phyloP scores from a whole-genome alignment of 2,113 vertebrate genomes.

The Polypterus bichir region DNA sequence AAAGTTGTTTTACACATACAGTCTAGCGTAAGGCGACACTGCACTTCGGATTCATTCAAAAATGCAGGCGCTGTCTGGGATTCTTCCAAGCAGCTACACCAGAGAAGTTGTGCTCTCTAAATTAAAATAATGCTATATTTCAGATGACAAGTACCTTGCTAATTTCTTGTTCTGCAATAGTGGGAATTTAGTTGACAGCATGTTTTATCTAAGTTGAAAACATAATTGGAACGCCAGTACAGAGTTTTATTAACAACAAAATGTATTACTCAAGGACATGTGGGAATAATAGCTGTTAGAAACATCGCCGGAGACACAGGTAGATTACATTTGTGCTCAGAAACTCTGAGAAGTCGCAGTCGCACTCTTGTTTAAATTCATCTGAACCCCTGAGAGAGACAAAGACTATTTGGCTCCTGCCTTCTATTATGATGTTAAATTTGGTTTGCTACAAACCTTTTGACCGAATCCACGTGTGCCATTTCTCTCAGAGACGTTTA shows the following conservation, averaged over 20 bases:
- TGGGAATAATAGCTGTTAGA: slow-evolving; percentile 22
- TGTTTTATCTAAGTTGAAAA: slow-evolving; percentile 26
- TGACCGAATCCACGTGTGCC: no score
- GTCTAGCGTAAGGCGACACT: no score
- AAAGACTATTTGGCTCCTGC: slow-evolving; percentile 23
- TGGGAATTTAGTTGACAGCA: slow-evolving; percentile 19
- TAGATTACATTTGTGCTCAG: slow-evolving; percentile 26
- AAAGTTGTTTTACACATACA: no score
- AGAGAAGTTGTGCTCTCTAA: slow-evolving; percentile 5
- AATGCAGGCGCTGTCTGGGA: no score
- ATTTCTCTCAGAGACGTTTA: no score
- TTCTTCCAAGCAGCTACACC: no score
- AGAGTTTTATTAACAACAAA: slow-evolving; percentile 23
- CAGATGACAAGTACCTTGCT: slow-evolving; percentile 12
- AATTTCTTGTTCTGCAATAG: slow-evolving; percentile 15
- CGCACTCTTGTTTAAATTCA: slow-evolving; percentile 27
- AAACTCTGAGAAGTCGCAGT: slow-evolving; percentile 15
- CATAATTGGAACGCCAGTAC: slow-evolving; percentile 26
- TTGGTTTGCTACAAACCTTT: slow-evolving; percentile 14
- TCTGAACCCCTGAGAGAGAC: slow-evolving; percentile 15
- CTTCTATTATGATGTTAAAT: slow-evolving; percentile 24
- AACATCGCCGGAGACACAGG: slow-evolving; percentile 13
- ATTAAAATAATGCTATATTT: slow-evolving; percentile 10
- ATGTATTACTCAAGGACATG: slow-evolving; percentile 23
- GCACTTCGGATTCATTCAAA: no score